Conservation (phyloP, 2,888 invertebrate genomes). For the Pollenia labialis region DNA sequence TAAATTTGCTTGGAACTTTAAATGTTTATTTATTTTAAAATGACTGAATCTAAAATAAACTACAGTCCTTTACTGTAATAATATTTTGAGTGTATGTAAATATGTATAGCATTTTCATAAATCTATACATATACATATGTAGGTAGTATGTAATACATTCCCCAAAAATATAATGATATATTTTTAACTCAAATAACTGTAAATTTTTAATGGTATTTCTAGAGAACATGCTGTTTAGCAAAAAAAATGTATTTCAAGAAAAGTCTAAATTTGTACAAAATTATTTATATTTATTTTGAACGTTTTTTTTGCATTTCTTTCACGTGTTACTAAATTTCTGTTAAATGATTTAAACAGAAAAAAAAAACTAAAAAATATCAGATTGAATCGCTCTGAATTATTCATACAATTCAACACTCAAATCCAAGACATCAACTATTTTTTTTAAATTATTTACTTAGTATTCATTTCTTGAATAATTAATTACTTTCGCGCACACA, state of each 20-base stretch:
- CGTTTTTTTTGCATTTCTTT: slow-evolving; percentile 5
- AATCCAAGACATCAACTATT: slow-evolving; percentile 7
- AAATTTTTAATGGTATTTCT: slow-evolving; percentile 8
- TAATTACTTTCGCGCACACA: slow-evolving; percentile 75
- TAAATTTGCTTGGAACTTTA: too few species aligned
- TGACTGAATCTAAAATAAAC: too few species aligned
- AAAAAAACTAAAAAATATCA: not conserved
- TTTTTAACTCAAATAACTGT: slow-evolving; percentile 23
- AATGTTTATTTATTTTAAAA: too few species aligned
- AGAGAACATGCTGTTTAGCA: not conserved
- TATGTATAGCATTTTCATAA: too few species aligned
- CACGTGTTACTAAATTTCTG: not conserved
- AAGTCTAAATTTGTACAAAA: not conserved
- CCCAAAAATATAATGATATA: not conserved
- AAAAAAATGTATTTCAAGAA: not conserved
- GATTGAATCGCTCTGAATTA: slow-evolving; percentile 24
- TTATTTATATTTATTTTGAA: not conserved
- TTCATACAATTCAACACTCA: slow-evolving; percentile 36
- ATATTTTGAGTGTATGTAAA: too few species aligned
- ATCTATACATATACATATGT: not conserved
- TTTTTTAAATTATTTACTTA: slow-evolving; percentile 52
- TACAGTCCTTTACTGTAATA: too few species aligned
- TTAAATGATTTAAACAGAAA: not conserved
- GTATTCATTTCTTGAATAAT: slow-evolving; percentile 29
- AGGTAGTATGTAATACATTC: slow-evolving; percentile 7